Conservation (phyloP, 2,113 vertebrate species). For the Hippoglossus stenolepis region DNA sequence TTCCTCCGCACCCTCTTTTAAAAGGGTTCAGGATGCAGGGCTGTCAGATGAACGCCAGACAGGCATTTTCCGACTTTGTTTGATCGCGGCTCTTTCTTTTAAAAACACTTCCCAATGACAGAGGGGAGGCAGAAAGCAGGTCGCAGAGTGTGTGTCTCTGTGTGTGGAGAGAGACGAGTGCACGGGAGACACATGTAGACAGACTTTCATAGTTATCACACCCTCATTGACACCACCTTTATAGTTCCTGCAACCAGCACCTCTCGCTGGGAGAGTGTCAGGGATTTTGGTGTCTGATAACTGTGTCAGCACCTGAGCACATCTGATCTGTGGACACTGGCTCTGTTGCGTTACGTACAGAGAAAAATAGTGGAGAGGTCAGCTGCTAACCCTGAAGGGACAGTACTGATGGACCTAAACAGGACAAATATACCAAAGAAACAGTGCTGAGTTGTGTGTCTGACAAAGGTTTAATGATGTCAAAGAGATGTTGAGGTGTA, state of each 20-base stretch:
- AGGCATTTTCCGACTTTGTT: slow-evolving; percentile 76
- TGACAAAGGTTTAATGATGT: slow-evolving; percentile 2
- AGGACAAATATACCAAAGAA: background rate
- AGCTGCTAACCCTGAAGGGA: background rate
- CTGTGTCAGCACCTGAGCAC: slow-evolving; percentile 44
- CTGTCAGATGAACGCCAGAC: slow-evolving; percentile 81
- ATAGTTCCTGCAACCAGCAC: slow-evolving; percentile 58
- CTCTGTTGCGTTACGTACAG: slow-evolving; percentile 22
- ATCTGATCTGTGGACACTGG: slow-evolving; percentile 48
- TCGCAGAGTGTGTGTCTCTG: slow-evolving; percentile 39
- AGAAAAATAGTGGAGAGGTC: slow-evolving; percentile 18
- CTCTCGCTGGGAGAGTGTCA: slow-evolving; percentile 56
- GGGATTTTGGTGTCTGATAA: slow-evolving; percentile 56
- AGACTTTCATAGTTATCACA: slow-evolving; percentile 77
- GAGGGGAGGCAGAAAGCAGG: slow-evolving; percentile 72
- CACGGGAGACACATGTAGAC: slow-evolving; percentile 77
- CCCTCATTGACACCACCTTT: slow-evolving; percentile 73
- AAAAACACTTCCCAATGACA: slow-evolving; percentile 74
- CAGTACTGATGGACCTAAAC: background rate
- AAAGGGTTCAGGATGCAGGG: slow-evolving; percentile 77
- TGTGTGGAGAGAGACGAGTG: slow-evolving; percentile 61
- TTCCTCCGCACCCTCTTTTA: slow-evolving; percentile 70
- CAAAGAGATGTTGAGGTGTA: slow-evolving; percentile 7
- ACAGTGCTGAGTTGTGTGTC: background rate
- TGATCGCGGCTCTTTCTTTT: slow-evolving; percentile 74